phyloP scores from a whole-genome alignment of 1,140 invertebrate genomes.

The Chymomyza costata region DNA sequence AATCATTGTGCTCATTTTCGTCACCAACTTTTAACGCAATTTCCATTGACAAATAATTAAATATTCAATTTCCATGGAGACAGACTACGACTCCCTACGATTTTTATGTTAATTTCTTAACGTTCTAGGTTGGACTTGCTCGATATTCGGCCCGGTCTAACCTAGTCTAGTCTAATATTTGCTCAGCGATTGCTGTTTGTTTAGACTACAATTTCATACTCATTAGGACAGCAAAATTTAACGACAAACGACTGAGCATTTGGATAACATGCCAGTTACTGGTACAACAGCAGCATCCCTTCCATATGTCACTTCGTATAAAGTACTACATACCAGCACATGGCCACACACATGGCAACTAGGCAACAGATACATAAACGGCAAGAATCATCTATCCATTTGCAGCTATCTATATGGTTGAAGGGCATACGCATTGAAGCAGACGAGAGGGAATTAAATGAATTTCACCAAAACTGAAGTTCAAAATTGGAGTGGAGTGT shows the following conservation, averaged over 20 bases:
- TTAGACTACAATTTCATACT: constrained; percentile 54
- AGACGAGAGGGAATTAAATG: constrained; percentile 40
- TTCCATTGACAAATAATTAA: constrained; percentile 60
- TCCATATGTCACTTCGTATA: no score
- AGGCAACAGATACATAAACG: constrained; percentile 18
- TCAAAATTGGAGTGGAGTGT: constrained; percentile 26
- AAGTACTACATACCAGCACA: no score
- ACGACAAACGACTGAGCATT: no score
- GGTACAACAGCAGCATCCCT: no score
- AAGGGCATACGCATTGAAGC: constrained; percentile 22
- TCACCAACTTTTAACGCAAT: constrained; percentile 60
- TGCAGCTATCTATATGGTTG: constrained; percentile 17
- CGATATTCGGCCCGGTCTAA: neutral
- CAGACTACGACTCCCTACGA: constrained; percentile 18
- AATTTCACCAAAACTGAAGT: constrained; percentile 30
- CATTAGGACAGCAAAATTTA: constrained; percentile 51
- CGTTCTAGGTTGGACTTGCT: no score
- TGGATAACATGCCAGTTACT: no score
- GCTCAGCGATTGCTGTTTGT: constrained; percentile 41
- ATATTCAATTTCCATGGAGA: constrained; percentile 63
- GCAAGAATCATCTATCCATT: constrained; percentile 48
- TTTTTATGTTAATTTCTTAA: no score
- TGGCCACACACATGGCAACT: no score
- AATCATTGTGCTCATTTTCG: constrained; percentile 45
- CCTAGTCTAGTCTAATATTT: no score